Evolutionary conservation across 1,140 invertebrate genomes (phyloP).

Genomic region (Atta texana): DNA sequence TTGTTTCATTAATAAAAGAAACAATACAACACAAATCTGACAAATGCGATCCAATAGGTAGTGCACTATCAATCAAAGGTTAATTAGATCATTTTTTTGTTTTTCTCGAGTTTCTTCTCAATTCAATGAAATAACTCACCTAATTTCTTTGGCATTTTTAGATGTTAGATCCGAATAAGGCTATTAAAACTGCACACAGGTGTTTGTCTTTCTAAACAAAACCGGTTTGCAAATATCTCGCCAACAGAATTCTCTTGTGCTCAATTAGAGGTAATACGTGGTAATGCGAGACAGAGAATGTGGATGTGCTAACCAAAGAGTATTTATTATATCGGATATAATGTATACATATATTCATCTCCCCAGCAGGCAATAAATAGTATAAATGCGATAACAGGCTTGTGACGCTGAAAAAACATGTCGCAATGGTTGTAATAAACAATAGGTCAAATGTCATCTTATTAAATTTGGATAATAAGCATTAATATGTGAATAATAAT

Average conservation of each 20-base stretch:
- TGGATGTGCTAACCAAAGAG: neutral
- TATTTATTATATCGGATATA: neutral
- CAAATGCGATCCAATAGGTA: neutral
- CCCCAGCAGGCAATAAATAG: neutral
- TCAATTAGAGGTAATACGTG: neutral
- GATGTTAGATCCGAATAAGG: neutral
- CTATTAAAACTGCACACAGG: neutral
- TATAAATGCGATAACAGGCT: slow-evolving; percentile 16
- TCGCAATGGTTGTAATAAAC: slow-evolving; percentile 21
- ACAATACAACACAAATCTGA: neutral
- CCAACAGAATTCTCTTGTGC: neutral
- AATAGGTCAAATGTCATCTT: slow-evolving; percentile 63
- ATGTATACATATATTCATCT: neutral
- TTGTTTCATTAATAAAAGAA: neutral
- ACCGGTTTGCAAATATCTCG: neutral
- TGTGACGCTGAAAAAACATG: slow-evolving; percentile 40
- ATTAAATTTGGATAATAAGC: slow-evolving; percentile 18
- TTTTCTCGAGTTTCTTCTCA: neutral
- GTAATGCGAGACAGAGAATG: neutral
- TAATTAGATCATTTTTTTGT: neutral
- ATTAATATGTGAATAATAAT: neutral
- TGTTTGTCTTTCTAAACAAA: neutral
- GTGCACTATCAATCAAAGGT: neutral
- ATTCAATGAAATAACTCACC: slow-evolving; percentile 51
- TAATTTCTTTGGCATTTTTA: slow-evolving; percentile 70